These are phyloP conservation scores for Scaptomyza cyrtandrae DNA, from an alignment of 2,888 invertebrate genomes.

Conservation along the genomic window DNA sequence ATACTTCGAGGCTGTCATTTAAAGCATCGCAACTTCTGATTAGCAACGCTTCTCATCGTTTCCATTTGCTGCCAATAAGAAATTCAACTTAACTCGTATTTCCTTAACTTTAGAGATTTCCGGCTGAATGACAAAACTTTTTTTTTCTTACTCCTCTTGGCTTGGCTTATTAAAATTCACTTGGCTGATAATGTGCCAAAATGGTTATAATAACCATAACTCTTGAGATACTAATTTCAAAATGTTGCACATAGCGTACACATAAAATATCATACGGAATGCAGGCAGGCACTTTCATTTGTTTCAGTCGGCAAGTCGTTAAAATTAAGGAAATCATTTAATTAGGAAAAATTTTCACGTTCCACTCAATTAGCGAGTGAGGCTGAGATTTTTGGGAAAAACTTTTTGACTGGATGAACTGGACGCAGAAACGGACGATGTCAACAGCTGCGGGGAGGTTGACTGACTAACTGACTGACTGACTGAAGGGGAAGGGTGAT, in stretches of 20 bases:
- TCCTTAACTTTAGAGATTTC: conserved; percentile 9
- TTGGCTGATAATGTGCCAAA: conserved; percentile 56
- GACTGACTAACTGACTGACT: conserved; percentile 5
- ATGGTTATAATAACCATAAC: conserved; percentile 63
- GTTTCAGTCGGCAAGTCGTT: conserved; percentile 49
- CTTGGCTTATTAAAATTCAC: conserved; percentile 70
- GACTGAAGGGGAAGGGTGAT: conserved; percentile 6
- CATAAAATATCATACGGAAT: conserved; percentile 61
- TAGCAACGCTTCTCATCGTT: conserved; percentile 17
- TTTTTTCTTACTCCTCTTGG: background rate
- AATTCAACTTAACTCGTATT: conserved; percentile 11
- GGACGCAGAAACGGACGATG: conserved; percentile 58
- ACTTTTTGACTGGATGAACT: conserved; percentile 45
- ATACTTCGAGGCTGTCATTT: conserved; percentile 54
- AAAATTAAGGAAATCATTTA: conserved; percentile 76
- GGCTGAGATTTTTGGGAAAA: conserved; percentile 46
- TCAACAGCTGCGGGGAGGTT: conserved; percentile 63
- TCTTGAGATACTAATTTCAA: conserved; percentile 76
- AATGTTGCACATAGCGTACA: conserved; percentile 64
- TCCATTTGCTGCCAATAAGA: background rate
- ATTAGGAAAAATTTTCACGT: conserved; percentile 80
- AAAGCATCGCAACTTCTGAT: conserved; percentile 12
- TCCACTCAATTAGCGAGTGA: conserved; percentile 71
- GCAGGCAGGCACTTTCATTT: conserved; percentile 24
- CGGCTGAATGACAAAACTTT: conserved; percentile 46